Conservation (phyloP, 2,888 invertebrate species). For the Leptopilina myrica region DNA sequence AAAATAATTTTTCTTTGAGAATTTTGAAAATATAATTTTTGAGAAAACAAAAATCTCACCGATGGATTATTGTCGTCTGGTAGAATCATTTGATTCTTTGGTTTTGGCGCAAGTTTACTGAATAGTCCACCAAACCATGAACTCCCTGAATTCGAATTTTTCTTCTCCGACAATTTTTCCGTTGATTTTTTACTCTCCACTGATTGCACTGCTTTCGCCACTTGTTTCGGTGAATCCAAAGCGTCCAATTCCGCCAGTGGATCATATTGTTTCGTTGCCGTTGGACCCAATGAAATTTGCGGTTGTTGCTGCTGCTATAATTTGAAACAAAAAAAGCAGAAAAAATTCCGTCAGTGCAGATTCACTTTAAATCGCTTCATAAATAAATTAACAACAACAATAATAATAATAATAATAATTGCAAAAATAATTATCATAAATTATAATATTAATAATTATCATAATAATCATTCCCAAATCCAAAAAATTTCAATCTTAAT, state of each 20-base stretch:
- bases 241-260: slow-evolving; percentile 75
- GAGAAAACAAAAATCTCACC: slow-evolving; percentile 78
- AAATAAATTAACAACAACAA: not conserved
- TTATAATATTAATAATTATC: no score
- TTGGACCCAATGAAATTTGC: slow-evolving; percentile 71
- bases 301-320: slow-evolving; percentile 69
- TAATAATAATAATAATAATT: no score
- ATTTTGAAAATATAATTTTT: not conserved
- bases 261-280: slow-evolving; percentile 72
- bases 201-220: slow-evolving; percentile 56
- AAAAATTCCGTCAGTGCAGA: slow-evolving; percentile 66
- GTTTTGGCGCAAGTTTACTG: slow-evolving; percentile 88
- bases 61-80: slow-evolving; percentile 96
- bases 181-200: slow-evolving; percentile 55
- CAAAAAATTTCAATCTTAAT: no score
- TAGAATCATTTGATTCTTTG: slow-evolving; percentile 96
- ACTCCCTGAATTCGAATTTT: slow-evolving; percentile 76
- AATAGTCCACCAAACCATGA: slow-evolving; percentile 92
- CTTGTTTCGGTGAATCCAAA: slow-evolving; percentile 64
- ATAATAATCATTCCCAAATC: no score
- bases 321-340: slow-evolving; percentile 58
- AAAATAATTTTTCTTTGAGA: not conserved
- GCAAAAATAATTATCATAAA: no score
- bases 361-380: slow-evolving; percentile 67
- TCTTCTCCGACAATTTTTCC: slow-evolving; percentile 72